Evolutionary conservation across 2,113 vertebrate genomes (phyloP), one percentile per base, ranked within the genome.

Genomic region (Rhinogobius similis): DNA sequence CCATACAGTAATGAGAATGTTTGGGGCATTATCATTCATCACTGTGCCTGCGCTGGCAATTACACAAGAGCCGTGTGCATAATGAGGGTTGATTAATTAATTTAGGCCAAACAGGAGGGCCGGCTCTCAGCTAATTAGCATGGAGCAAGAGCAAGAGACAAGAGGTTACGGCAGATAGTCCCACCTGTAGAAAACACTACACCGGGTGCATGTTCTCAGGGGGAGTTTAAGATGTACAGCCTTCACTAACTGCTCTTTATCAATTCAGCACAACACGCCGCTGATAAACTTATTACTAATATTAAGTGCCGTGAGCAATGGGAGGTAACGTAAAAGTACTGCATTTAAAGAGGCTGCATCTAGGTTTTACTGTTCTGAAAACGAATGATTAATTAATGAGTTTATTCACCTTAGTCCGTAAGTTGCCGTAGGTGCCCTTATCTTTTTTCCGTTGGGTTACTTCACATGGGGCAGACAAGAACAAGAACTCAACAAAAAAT

Each of bases 11-110:
- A 92, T 90, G 83, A 91, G 86, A 91, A 90, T 83, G 86, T 90
- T 89, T 89, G 81, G 81, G 73, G 67, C 87, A 80, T 92, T 89
- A 91, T 92, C 77, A 88, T 93, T 91, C 87, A 87, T 92, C 89
- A 82, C 82, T 73, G 77, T 84, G 87, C 83, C 86, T 86, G 82
- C 80, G 78, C 87, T 85, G 77, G 84, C 88, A 91, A 93, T 93
- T 94, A 93, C 82, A 84, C 84, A 79, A 76, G 77, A 92, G 83
- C 90, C 83, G 80, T 89, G 86, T 89, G 87, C 85, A 88, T 92
- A 93, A 93, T 92, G 90, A 93, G 85, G 79, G 79, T 87, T 92
- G 92, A 93, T 93, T 92, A 92, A 93, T 93, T 92, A 90, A 93
- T 92, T 93, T 90, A 91, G 85, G 87, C 84, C 87, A 92, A 92